Evolutionary conservation across 2,797 vertebrate genomes (phyloP).

Genomic region (Pseudopleuronectes americanus): DNA sequence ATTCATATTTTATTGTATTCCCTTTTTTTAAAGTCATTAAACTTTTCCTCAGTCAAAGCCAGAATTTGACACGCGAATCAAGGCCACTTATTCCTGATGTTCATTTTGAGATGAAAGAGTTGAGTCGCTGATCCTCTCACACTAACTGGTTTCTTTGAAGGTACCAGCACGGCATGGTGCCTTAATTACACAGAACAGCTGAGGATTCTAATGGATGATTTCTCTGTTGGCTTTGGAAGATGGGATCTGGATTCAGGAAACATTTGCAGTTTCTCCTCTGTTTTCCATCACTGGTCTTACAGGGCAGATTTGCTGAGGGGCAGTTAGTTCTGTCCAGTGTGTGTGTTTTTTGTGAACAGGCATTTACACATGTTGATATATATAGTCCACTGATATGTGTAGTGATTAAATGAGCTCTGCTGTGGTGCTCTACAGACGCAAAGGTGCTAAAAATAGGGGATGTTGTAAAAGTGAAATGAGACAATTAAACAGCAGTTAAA

Average conservation of each 20-base stretch:
- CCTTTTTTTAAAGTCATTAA: constrained; percentile 1
- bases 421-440: background rate
- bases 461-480: no score
- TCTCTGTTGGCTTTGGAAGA: constrained; percentile 46
- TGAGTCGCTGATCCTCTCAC: constrained; percentile 49
- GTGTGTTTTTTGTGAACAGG: constrained; percentile 20
- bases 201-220: constrained; percentile 52
- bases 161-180: constrained; percentile 34
- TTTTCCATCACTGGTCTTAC: background rate
- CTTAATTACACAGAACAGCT: constrained; percentile 59
- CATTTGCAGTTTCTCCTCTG: constrained; percentile 13
- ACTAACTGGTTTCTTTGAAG: constrained; percentile 51
- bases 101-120: no score
- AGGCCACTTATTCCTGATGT: constrained; percentile 13
- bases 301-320: constrained; percentile 4
- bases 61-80: background rate
- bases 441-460: constrained; percentile 1
- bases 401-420: background rate
- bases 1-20: constrained; percentile 2
- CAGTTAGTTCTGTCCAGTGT: background rate
- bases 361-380: constrained; percentile 7
- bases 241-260: constrained; percentile 53
- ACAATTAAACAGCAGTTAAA: no score
- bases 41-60: background rate
- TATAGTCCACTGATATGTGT: background rate